Conservation (phyloP, 2,797 vertebrate species). For the Hippoglossus hippoglossus region DNA sequence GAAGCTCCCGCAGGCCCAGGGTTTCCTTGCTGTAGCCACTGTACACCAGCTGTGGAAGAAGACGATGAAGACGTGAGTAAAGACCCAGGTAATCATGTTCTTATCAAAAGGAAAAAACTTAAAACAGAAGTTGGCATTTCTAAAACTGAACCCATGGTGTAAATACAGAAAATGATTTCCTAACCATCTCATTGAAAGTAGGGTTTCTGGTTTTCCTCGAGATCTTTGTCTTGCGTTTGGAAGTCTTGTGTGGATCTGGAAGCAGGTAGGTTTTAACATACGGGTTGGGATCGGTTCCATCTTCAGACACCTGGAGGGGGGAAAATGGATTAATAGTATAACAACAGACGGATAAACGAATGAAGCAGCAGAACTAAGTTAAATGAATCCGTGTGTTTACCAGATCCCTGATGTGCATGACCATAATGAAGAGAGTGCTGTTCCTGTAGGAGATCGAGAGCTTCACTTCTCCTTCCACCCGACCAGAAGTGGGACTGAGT, state of each 20-base stretch:
- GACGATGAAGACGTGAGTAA: conserved; percentile 4
- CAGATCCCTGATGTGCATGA: conserved; percentile 99
- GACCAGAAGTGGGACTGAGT: conserved; percentile 90
- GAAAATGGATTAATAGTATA: neutral
- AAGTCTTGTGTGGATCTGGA: conserved; percentile 95
- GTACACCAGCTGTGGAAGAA: conserved; percentile 91
- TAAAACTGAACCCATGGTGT: neutral
- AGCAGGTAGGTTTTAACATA: conserved; percentile 99
- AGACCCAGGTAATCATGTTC: neutral
- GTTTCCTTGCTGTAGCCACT: conserved; percentile 95
- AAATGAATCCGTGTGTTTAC: conserved; percentile 73
- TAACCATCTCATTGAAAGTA: conserved; percentile 98
- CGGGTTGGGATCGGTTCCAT: conserved; percentile 95
- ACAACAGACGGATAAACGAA: neutral
- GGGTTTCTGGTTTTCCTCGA: conserved; percentile 97
- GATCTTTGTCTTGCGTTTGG: conserved; percentile 98
- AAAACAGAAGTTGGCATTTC: neutral
- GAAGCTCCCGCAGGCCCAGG: conserved; percentile 92
- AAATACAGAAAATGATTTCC: conserved; percentile 1
- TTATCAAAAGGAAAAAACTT: neutral
- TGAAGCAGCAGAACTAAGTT: neutral
- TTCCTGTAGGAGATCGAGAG: conserved; percentile 97
- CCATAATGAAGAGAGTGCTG: conserved; percentile 98
- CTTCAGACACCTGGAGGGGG: conserved; percentile 90
- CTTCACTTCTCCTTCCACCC: conserved; percentile 97